Evolutionary conservation across 2,888 invertebrate species (phyloP), one percentile per base, ranked within the genome.

Genomic region (Pachydiplax longipennis): DNA sequence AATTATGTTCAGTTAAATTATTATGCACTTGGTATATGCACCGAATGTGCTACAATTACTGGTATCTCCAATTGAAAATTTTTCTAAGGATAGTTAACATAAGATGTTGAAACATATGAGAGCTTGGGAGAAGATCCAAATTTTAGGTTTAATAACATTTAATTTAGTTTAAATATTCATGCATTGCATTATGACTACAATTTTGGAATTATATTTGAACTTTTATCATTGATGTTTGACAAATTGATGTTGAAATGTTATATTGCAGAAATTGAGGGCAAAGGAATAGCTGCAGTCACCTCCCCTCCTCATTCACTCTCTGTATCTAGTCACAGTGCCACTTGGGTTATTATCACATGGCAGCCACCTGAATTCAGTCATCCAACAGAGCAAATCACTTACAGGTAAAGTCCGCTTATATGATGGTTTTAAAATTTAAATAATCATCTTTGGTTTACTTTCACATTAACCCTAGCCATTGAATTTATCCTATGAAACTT

Each of bases 281-380:
- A 93, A 91, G 95, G 95, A 92, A 94, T 96, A 31, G 94, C 95
- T 73, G 97, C 97, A 0, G 96, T 97, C 4, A 96, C 97, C 10
- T 97, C 97, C 0, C 97, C 97, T 0, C 98, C 98, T 0, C 97
- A 97, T 94, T 96, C 97, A 0, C 94, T 98, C 83, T 95, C 97
- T 0, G 96, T 98, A 48, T 96, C 97, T 0, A 96, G 96, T 12
- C 97, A 97, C 93, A 97, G 97, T 90, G 97, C 97, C 83, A 97
- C 97, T 6, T 97, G 96, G 96, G 96, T 98, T 87, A 96, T 97
- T 0, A 95, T 98, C 90, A 95, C 96, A 18, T 98, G 98, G 98
- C 97, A 97, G 93, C 97, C 97, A 5, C 98, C 98, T 4, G 97
- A 97, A 94, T 97, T 97, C 94, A 96, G 97, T 73, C 96, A 97